Evolutionary conservation across 2,113 vertebrate species (phyloP).

Genomic region (Psittacara wagleri): DNA sequence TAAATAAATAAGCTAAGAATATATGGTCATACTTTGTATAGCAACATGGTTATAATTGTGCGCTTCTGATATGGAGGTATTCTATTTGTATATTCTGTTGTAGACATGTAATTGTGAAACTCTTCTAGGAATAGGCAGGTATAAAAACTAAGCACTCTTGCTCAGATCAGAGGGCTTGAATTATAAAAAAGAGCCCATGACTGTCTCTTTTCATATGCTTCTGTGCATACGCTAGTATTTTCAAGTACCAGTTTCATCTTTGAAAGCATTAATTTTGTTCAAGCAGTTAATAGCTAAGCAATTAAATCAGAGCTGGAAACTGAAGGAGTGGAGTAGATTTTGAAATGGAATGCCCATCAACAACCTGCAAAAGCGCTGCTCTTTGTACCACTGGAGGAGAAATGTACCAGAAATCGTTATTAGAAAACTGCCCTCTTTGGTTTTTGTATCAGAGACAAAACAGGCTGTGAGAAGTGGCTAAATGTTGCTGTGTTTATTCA

Average conservation of each 20-base stretch:
- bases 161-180: neutral
- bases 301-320: neutral
- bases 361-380: neutral
- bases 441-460: neutral
- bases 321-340: neutral
- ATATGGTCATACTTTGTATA: neutral
- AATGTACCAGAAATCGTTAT: neutral
- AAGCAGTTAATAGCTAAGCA: neutral
- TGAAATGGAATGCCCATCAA: neutral
- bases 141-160: neutral
- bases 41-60: neutral
- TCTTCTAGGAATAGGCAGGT: neutral
- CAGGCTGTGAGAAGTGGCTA: neutral
- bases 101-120: neutral
- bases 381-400: neutral
- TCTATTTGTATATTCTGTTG: neutral
- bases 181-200: accelerated
- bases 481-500: neutral
- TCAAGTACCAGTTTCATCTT: neutral
- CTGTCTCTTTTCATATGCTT: neutral
- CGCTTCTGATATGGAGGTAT: neutral
- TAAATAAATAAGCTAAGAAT: neutral
- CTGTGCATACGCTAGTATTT: neutral
- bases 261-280: neutral
- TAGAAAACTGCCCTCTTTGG: neutral